Percentiles rank a stretch among this genome's conserved stretches.
phyloP scores from a whole-genome alignment of 2,113 vertebrate genomes.

The Zosterops lateralis region DNA sequence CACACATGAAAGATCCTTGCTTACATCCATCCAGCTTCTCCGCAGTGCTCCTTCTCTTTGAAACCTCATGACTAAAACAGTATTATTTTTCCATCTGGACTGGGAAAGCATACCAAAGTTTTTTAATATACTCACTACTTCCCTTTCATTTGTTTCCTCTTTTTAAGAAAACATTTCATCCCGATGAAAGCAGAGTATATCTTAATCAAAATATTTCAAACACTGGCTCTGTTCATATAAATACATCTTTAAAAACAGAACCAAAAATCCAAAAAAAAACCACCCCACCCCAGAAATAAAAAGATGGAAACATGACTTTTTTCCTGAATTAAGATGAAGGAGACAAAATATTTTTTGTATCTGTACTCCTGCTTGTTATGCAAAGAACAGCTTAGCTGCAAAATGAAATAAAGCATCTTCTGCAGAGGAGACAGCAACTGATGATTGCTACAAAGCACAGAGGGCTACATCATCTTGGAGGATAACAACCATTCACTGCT shows the following conservation, averaged over 20 bases:
- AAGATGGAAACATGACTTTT: background rate
- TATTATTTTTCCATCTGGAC: constrained; percentile 28
- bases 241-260: constrained; percentile 26
- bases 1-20: background rate
- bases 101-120: background rate
- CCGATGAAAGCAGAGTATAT: constrained; percentile 16
- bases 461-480: background rate
- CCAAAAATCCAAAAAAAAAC: background rate
- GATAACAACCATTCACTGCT: background rate
- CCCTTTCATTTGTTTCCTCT: constrained; percentile 37
- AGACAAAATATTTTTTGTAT: background rate
- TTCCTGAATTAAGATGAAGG: background rate
- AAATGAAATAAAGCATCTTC: background rate
- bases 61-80: background rate
- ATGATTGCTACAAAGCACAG: background rate
- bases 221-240: constrained; percentile 35
- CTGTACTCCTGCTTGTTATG: background rate
- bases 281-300: background rate
- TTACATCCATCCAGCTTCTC: background rate
- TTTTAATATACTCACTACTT: constrained; percentile 18
- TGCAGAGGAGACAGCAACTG: background rate
- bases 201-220: constrained; percentile 52
- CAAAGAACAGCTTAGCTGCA: background rate
- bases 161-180: constrained; percentile 51
- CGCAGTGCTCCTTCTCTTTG: background rate